Evolutionary conservation across 1,140 invertebrate genomes (phyloP).

Genomic region (Tetraneura akinire): DNA sequence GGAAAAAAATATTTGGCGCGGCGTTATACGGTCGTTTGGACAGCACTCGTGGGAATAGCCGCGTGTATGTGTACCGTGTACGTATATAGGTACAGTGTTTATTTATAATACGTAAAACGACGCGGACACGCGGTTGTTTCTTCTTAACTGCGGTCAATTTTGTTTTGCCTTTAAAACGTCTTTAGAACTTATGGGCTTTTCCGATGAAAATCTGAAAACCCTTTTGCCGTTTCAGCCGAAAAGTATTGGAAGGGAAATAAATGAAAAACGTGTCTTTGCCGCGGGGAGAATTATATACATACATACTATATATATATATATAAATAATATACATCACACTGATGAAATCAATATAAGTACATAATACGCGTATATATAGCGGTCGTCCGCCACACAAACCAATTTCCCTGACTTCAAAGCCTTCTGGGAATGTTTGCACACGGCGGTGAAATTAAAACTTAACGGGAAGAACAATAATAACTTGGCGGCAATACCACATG

Average conservation of each 20-base stretch:
- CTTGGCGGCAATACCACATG: not conserved
- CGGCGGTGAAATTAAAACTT: conserved; percentile 39
- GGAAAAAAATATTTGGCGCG: conserved; percentile 43
- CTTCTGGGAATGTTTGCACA: conserved; percentile 41
- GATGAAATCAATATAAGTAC: conserved; percentile 46
- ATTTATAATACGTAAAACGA: conserved; percentile 45
- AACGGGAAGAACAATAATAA: conserved; percentile 32
- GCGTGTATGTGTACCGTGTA: too few species aligned
- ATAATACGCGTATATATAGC: too few species aligned
- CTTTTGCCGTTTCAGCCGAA: conserved; percentile 6
- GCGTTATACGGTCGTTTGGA: conserved; percentile 13
- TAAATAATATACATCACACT: too few species aligned
- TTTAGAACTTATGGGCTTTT: conserved; percentile 3
- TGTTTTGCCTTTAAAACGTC: conserved; percentile 13
- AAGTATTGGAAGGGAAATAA: conserved; percentile 36
- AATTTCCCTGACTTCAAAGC: conserved; percentile 35
- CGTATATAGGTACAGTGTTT: conserved; percentile 28
- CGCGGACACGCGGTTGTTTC: conserved; percentile 8
- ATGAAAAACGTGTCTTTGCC: conserved; percentile 48
- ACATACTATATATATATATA: too few species aligned
- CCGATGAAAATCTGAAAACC: conserved; percentile 39
- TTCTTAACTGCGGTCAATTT: conserved; percentile 14
- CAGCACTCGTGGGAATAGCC: conserved; percentile 27
- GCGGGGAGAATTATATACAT: not conserved
- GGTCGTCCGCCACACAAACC: conserved; percentile 30